Evolutionary conservation across 2,888 invertebrate genomes (phyloP).

Genomic region (Tethea ocularis): DNA sequence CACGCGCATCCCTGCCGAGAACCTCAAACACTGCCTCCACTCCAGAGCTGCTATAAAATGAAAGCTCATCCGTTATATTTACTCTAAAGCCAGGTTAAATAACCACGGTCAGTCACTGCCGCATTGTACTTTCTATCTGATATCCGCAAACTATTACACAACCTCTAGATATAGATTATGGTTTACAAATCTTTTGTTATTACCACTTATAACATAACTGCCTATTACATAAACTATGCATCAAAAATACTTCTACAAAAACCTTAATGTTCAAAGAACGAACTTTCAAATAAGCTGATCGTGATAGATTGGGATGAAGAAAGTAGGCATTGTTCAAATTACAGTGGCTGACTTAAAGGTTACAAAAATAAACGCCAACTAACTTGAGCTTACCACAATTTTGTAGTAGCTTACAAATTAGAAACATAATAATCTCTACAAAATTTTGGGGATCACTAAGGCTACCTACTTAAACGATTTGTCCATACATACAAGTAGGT

Average conservation of each 20-base stretch:
- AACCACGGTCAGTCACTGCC: conserved; percentile 42
- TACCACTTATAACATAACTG: conserved; percentile 43
- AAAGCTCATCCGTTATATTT: conserved; percentile 52
- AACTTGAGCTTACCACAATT: not conserved
- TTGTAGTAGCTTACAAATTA: conserved; percentile 21
- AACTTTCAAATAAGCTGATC: conserved; percentile 37
- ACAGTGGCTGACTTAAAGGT: not conserved
- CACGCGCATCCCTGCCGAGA: conserved; percentile 36
- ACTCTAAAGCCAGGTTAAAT: conserved; percentile 51
- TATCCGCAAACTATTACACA: conserved; percentile 63
- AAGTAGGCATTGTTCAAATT: conserved; percentile 1
- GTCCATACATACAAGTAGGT: too few species aligned
- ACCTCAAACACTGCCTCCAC: conserved; percentile 21
- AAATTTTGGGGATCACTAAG: too few species aligned
- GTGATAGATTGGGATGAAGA: conserved; percentile 1
- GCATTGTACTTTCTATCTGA: conserved; percentile 76
- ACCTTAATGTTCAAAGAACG: conserved; percentile 23
- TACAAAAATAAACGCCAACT: not conserved
- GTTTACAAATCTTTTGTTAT: conserved; percentile 48
- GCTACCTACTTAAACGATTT: too few species aligned
- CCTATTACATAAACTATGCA: conserved; percentile 47
- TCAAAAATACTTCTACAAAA: conserved; percentile 40
- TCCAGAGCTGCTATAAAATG: conserved; percentile 8
- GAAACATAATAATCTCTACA: conserved; percentile 26
- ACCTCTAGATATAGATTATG: conserved; percentile 56